Conservation (phyloP, 2,888 invertebrate species). For the Campoletis raptor region DNA sequence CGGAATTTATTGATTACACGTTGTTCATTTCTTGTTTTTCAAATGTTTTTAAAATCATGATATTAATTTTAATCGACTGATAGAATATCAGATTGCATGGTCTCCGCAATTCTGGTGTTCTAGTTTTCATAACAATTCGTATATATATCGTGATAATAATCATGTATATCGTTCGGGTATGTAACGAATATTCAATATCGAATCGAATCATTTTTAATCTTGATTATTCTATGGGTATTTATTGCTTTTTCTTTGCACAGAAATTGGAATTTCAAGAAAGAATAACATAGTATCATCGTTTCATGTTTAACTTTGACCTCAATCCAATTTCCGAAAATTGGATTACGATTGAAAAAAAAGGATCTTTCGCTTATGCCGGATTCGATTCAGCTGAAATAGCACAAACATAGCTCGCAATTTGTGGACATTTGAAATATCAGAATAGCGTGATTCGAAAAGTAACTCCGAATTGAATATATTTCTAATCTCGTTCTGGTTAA, state of each 20-base stretch:
- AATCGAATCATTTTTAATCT: not conserved
- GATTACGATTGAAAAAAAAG: not conserved
- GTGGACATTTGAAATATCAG: slow-evolving; percentile 1
- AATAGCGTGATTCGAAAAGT: slow-evolving; percentile 8
- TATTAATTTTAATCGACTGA: not conserved
- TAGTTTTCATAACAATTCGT: not conserved
- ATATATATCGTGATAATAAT: not conserved
- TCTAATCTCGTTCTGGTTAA: slow-evolving; percentile 11
- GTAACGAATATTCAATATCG: not conserved
- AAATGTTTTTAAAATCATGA: not conserved
- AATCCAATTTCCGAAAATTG: slow-evolving; percentile 10
- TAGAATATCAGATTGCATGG: not conserved
- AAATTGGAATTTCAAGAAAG: not conserved
- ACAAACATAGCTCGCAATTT: not conserved
- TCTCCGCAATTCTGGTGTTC: not conserved
- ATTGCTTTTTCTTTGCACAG: not conserved
- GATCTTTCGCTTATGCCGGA: not conserved
- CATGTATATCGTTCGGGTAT: no score
- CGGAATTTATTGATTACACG: not conserved
- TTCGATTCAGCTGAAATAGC: not conserved
- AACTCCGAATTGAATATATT: slow-evolving; percentile 41
- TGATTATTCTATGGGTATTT: not conserved
- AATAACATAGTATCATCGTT: not conserved
- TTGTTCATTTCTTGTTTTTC: not conserved
- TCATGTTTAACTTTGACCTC: not conserved